phyloP scores from a whole-genome alignment of 2,888 invertebrate species.

The Mythimna pallens region DNA sequence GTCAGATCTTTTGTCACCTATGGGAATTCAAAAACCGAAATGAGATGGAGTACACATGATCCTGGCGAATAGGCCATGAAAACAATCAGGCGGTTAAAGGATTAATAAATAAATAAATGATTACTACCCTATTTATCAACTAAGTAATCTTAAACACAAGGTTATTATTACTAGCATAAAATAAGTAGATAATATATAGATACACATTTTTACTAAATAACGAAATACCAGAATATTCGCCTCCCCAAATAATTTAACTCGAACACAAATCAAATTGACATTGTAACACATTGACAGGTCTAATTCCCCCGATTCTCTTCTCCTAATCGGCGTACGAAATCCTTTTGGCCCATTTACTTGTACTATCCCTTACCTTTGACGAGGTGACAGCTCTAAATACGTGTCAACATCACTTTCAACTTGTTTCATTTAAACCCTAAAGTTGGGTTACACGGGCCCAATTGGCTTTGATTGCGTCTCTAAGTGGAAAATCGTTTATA shows the following conservation, averaged over 20 bases:
- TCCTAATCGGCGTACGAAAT: conserved; percentile 49
- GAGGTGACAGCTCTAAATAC: conserved; percentile 64
- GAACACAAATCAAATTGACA: conserved; percentile 49
- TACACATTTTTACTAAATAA: not conserved
- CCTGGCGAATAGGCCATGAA: too few relatives aligned
- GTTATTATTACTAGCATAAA: not conserved
- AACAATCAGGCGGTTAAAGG: too few relatives aligned
- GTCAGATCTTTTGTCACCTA: too few relatives aligned
- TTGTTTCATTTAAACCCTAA: conserved; percentile 67
- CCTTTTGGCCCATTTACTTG: conserved; percentile 55
- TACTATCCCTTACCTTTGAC: conserved; percentile 64
- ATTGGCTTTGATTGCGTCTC: conserved; percentile 63
- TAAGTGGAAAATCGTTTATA: conserved; percentile 64
- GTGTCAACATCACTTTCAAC: conserved; percentile 67
- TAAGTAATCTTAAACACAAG: not conserved
- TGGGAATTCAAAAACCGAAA: too few relatives aligned
- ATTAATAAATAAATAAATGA: not conserved
- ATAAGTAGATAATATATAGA: not conserved
- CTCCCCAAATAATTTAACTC: conserved; percentile 38
- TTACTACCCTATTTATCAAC: not conserved
- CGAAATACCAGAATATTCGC: conserved; percentile 10
- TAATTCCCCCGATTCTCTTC: conserved; percentile 57
- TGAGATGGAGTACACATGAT: too few relatives aligned
- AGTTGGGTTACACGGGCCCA: conserved; percentile 55
- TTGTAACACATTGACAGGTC: conserved; percentile 48